A percentile compares a stretch with the other conserved stretches of the same genome.
phyloP scores from a whole-genome alignment of 2,888 invertebrate species.

The Balanococcus diminutus region DNA sequence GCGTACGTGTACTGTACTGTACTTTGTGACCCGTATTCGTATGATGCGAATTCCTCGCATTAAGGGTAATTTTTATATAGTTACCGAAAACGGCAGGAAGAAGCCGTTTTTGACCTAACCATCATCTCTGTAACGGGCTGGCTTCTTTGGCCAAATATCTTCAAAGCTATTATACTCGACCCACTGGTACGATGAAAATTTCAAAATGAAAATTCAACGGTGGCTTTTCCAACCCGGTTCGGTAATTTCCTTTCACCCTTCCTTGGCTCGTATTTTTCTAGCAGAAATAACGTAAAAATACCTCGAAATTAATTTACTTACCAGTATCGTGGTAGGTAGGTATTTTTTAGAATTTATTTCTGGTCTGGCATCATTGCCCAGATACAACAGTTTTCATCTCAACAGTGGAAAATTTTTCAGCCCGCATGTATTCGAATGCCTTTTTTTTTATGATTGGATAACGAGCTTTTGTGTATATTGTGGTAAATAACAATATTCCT shows the following conservation, averaged over 20 bases:
- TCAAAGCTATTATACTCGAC: background rate
- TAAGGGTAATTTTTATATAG: background rate
- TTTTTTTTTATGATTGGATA: constrained; percentile 29
- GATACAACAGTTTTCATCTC: background rate
- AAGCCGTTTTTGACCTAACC: background rate
- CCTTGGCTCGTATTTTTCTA: too few relatives aligned
- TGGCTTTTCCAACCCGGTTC: too few relatives aligned
- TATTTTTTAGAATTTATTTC: background rate
- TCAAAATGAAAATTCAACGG: too few relatives aligned
- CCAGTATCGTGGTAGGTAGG: background rate
- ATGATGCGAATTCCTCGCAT: background rate
- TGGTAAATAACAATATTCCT: constrained; percentile 10
- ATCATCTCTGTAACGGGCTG: background rate
- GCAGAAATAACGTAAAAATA: too few relatives aligned
- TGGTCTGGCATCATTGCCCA: background rate
- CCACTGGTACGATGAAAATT: too few relatives aligned
- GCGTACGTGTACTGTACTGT: background rate
- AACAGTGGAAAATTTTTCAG: background rate
- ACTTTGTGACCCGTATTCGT: background rate
- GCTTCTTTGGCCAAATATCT: background rate
- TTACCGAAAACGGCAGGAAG: background rate
- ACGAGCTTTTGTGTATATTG: constrained; percentile 14
- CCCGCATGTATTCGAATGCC: background rate
- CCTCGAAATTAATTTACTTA: background rate
- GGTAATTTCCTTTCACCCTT: too few relatives aligned